Evolutionary conservation across 2,888 invertebrate species (phyloP).

Genomic region (Drosophila nr. fundita): DNA sequence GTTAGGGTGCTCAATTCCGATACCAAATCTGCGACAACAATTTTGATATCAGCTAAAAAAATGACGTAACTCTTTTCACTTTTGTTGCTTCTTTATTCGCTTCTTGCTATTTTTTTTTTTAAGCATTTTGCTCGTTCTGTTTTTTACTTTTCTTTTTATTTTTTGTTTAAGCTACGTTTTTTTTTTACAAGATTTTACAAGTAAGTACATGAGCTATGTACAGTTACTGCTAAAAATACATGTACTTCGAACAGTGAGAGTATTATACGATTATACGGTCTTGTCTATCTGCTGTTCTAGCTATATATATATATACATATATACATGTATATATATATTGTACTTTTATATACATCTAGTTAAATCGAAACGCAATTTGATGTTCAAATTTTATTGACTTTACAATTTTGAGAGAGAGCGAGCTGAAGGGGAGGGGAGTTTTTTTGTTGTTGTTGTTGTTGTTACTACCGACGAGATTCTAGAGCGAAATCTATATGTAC

Average conservation of each 20-base stretch:
- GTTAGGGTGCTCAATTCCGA: constrained; percentile 83
- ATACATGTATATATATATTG: constrained; percentile 6
- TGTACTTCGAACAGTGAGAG: constrained; percentile 23
- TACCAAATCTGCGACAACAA: constrained; percentile 85
- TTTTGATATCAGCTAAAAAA: constrained; percentile 85
- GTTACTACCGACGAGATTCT: constrained; percentile 19
- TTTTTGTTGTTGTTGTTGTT: neutral
- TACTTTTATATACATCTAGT: constrained; percentile 26
- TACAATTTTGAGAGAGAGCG: constrained; percentile 43
- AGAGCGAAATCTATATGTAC: constrained; percentile 24
- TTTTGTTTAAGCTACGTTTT: constrained; percentile 12
- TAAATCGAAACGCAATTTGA: constrained; percentile 21
- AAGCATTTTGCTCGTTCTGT: constrained; percentile 68
- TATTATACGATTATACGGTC: constrained; percentile 3
- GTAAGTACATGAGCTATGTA: constrained; percentile 41
- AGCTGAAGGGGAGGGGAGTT: constrained; percentile 10
- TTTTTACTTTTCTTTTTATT: constrained; percentile 1
- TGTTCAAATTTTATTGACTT: constrained; percentile 27
- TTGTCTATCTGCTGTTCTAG: constrained; percentile 32
- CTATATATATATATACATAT: constrained; percentile 15
- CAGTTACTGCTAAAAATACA: constrained; percentile 39
- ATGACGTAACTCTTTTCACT: constrained; percentile 84
- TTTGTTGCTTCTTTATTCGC: constrained; percentile 62
- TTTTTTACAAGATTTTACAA: constrained; percentile 30
- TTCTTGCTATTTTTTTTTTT: constrained; percentile 35